Percentiles rank a stretch among this genome's conserved stretches.
phyloP scores from a whole-genome alignment of 1,140 invertebrate genomes.

The Galendromus occidentalis region DNA sequence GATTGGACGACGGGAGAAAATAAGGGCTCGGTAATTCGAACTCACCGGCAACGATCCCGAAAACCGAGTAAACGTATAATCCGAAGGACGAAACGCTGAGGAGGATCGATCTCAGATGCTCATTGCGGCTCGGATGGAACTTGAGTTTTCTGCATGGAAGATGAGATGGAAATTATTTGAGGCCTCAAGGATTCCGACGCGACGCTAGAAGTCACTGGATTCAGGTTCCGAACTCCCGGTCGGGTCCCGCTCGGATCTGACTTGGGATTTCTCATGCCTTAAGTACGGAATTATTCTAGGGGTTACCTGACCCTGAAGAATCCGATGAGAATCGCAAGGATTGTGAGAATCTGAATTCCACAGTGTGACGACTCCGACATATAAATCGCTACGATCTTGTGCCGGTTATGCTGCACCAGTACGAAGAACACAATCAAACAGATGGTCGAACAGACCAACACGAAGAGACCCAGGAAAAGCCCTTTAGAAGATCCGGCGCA shows the following conservation, averaged over 20 bases:
- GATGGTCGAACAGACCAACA: conserved; percentile 71
- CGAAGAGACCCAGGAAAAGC: conserved; percentile 72
- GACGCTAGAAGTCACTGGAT: too few species aligned
- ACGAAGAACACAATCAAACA: conserved; percentile 86
- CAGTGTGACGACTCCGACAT: conserved; percentile 74
- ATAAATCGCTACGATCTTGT: conserved; percentile 48
- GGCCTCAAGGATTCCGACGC: not conserved
- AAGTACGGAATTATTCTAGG: conserved; percentile 11
- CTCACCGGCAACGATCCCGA: conserved; percentile 73
- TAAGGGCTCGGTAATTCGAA: conserved; percentile 34
- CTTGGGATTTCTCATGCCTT: too few species aligned
- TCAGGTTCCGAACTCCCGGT: too few species aligned
- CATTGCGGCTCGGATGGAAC: conserved; percentile 32
- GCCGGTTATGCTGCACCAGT: conserved; percentile 40
- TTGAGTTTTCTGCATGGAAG: conserved; percentile 36
- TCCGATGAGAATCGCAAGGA: conserved; percentile 68
- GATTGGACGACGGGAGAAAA: too few species aligned
- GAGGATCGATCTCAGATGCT: conserved; percentile 57
- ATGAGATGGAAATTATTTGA: not conserved
- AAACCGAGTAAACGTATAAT: conserved; percentile 71
- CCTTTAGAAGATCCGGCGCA: conserved; percentile 71
- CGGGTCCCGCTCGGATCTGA: too few species aligned
- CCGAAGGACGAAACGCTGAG: conserved; percentile 75
- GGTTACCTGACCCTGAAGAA: conserved; percentile 56
- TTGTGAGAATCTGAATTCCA: conserved; percentile 59